These are phyloP conservation scores for Paramuricea clavata DNA, from an alignment of 92 coral and sea anemone species.

Conservation along the genomic window DNA sequence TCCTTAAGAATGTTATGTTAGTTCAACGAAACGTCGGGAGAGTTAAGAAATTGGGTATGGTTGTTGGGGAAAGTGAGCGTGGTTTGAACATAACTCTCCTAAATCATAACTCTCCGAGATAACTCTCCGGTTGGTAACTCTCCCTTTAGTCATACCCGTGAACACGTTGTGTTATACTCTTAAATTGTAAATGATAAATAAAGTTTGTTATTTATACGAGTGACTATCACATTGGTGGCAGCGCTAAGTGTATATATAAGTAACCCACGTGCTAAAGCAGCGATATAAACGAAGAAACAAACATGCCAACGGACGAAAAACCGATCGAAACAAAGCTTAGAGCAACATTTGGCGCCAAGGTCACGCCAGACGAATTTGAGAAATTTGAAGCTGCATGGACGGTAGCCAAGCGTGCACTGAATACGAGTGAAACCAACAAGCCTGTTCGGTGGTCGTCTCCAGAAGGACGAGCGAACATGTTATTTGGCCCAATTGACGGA, in stretches of 20 bases:
- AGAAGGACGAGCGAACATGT: slow-evolving; percentile 21
- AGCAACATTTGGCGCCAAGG: not conserved
- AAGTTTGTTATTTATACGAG: too few species aligned
- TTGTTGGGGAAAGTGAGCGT: too few species aligned
- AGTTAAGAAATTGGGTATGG: too few species aligned
- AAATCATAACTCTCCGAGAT: too few species aligned
- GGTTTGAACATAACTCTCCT: too few species aligned
- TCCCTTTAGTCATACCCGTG: too few species aligned
- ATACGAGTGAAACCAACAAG: slow-evolving; percentile 22
- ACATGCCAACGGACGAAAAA: slow-evolving; percentile 1
- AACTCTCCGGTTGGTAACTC: too few species aligned
- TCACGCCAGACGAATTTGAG: slow-evolving; percentile 31
- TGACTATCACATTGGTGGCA: slow-evolving; percentile 23
- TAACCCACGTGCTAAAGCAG: not conserved
- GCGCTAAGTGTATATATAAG: not conserved
- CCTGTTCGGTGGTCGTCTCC: slow-evolving; percentile 15
- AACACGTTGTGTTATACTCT: too few species aligned
- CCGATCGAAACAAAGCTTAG: slow-evolving; percentile 9
- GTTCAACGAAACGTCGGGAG: too few species aligned
- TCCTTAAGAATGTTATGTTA: too few species aligned
- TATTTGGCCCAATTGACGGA: slow-evolving; percentile 8
- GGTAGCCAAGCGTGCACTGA: slow-evolving; percentile 28
- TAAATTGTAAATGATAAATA: too few species aligned
- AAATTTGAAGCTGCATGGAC: slow-evolving; percentile 31
- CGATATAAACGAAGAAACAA: too few species aligned